phyloP scores from a whole-genome alignment of 2,888 invertebrate genomes.

The Drosophila nigritarsus region DNA sequence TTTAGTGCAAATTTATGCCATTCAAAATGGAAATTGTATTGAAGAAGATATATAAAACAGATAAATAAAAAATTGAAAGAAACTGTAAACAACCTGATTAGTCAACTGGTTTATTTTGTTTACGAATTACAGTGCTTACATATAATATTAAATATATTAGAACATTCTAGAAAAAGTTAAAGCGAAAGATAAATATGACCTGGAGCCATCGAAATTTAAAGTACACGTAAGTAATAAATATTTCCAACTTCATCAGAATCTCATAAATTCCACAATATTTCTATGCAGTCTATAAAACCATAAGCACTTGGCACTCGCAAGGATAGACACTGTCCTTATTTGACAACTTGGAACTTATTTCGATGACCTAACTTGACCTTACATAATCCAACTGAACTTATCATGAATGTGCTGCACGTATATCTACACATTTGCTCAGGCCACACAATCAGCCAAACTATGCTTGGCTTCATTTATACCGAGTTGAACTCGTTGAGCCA shows the following conservation, averaged over 20 bases:
- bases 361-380: background rate
- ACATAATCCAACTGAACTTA: conserved; percentile 8
- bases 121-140: too few species aligned
- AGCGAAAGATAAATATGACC: background rate
- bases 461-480: conserved; percentile 26
- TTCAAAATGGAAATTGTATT: background rate
- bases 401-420: background rate
- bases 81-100: background rate
- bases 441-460: conserved; percentile 45
- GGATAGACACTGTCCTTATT: background rate
- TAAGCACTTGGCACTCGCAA: background rate
- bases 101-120: background rate
- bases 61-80: too few species aligned
- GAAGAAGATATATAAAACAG: background rate
- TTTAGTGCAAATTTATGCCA: conserved; percentile 12
- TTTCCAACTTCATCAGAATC: background rate
- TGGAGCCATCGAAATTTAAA: background rate
- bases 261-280: background rate
- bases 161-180: too few species aligned
- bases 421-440: background rate
- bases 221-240: background rate
- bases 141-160: too few species aligned
- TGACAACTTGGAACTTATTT: background rate
- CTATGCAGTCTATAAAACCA: background rate
- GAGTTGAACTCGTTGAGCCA: conserved; percentile 44